Conservation (phyloP, 2,113 vertebrate genomes). For the Orthonyx spaldingii region DNA sequence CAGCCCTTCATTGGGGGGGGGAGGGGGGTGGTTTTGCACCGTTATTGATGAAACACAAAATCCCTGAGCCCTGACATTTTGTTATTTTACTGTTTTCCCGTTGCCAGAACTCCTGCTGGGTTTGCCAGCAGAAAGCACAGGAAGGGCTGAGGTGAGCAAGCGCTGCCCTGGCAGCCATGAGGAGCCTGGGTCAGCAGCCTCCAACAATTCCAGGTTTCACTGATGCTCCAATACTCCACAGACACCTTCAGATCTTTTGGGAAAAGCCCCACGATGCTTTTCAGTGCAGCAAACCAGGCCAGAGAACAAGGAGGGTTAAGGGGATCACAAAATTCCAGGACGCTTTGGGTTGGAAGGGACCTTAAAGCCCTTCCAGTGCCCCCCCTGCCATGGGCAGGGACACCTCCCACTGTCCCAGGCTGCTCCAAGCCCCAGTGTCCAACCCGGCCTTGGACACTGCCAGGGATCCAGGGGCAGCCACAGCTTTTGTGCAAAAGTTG, state of each 20-base stretch:
- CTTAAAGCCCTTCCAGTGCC: neutral
- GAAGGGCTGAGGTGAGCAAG: neutral
- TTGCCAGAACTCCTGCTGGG: neutral
- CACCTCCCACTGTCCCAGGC: neutral
- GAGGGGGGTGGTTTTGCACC: neutral
- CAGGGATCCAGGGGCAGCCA: neutral
- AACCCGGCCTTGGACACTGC: fast-evolving
- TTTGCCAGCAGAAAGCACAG: neutral
- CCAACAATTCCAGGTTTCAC: neutral
- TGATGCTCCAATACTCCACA: neutral
- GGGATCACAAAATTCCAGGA: neutral
- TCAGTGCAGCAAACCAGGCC: neutral
- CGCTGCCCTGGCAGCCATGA: neutral
- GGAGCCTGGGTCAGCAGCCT: neutral
- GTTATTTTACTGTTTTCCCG: neutral
- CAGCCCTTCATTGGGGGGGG: neutral
- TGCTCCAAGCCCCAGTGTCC: neutral
- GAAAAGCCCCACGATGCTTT: neutral
- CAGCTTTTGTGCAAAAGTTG: neutral
- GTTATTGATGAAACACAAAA: neutral
- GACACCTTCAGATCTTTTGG: neutral
- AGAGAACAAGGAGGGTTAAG: neutral
- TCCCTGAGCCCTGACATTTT: neutral
- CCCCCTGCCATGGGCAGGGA: neutral
- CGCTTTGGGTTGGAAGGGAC: neutral